phyloP scores from a whole-genome alignment of 2,797 vertebrate species.

The Dipus sagitta region DNA sequence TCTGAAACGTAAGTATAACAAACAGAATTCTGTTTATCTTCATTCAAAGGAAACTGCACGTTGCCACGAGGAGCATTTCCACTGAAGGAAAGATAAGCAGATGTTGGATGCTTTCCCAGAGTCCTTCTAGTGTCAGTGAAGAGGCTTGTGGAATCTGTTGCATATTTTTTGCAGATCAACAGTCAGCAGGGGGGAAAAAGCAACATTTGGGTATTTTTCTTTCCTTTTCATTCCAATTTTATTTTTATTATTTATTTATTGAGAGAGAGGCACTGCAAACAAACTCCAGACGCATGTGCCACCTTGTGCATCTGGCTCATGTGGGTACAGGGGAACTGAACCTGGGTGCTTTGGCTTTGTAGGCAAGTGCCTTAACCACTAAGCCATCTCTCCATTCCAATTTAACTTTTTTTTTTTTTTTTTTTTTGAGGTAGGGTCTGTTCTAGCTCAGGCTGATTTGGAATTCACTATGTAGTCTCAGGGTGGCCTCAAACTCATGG shows the following conservation, averaged over 20 bases:
- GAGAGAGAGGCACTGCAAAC: too few relatives aligned
- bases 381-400: neutral
- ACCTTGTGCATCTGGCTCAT: too few relatives aligned
- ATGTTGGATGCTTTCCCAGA: conserved; percentile 84
- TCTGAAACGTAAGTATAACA: conserved; percentile 74
- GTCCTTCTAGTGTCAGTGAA: conserved; percentile 81
- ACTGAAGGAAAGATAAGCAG: conserved; percentile 84
- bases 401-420: too few relatives aligned
- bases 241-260: too few relatives aligned
- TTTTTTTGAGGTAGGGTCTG: too few relatives aligned
- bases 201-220: conserved; percentile 73
- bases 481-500: too few relatives aligned
- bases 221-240: neutral
- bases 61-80: conserved; percentile 84
- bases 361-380: too few relatives aligned
- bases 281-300: too few relatives aligned
- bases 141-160: conserved; percentile 78
- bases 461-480: too few relatives aligned
- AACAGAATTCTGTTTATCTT: conserved; percentile 85
- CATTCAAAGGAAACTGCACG: conserved; percentile 81
- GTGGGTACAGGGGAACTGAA: too few relatives aligned
- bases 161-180: conserved; percentile 79
- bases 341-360: too few relatives aligned
- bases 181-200: conserved; percentile 35
- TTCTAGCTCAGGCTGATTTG: too few relatives aligned